Percentiles rank a stretch among this genome's conserved stretches.
Evolutionary conservation across 2,113 vertebrate species (phyloP).

Genomic region (Arothron firmamentum): DNA sequence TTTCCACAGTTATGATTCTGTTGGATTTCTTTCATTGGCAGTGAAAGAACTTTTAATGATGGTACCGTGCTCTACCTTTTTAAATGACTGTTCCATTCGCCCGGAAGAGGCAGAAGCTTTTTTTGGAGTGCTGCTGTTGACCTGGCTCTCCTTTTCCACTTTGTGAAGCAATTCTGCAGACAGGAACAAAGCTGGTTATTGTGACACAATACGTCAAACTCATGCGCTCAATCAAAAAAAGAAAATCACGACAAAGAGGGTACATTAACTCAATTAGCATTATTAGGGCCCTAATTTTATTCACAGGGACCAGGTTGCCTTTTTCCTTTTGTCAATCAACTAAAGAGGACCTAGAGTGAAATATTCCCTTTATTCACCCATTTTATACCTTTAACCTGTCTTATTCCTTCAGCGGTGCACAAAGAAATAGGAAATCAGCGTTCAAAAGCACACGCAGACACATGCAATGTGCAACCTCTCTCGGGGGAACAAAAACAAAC

Average conservation of each 20-base stretch:
- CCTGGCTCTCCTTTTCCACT: constrained; percentile 70
- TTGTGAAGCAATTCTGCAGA: constrained; percentile 77
- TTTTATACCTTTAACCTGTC: constrained; percentile 23
- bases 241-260: constrained; percentile 62
- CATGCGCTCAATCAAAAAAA: constrained; percentile 55
- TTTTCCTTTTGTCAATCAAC: constrained; percentile 50
- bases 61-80: constrained; percentile 77
- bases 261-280: constrained; percentile 77
- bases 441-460: constrained; percentile 45
- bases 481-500: constrained; percentile 63
- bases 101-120: constrained; percentile 73
- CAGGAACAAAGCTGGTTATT: constrained; percentile 77
- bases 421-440: constrained; percentile 42
- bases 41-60: constrained; percentile 61
- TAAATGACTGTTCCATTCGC: constrained; percentile 76
- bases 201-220: constrained; percentile 59
- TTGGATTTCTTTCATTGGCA: constrained; percentile 49
- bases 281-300: constrained; percentile 74
- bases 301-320: constrained; percentile 27
- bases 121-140: constrained; percentile 78
- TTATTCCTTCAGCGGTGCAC: constrained; percentile 42
- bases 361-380: constrained; percentile 11
- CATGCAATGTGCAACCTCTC: constrained; percentile 45
- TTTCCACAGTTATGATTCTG: constrained; percentile 37
- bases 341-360: constrained; percentile 1